Evolutionary conservation across 2,888 invertebrate species (phyloP), one percentile per base, ranked within the genome.

Genomic region (Polyommatus icarus): DNA sequence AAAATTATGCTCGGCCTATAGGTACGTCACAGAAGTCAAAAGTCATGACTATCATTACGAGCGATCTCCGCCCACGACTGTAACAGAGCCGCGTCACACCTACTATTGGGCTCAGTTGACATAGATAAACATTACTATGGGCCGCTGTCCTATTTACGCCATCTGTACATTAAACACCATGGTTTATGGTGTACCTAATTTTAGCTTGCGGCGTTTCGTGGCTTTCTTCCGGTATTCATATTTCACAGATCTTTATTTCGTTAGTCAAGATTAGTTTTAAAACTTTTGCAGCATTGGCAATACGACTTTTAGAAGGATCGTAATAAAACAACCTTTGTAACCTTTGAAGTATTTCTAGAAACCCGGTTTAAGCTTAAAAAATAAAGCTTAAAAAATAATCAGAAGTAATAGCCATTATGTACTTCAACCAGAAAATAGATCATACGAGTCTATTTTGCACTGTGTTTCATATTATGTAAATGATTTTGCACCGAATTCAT

Each of bases 121-220:
- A 54, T 54, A 71, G 77, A 29, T 72, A 73, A 71, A 54, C 77
- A 71, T 71, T 57, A 73, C 72, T 77, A 72, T 72, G 40, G 57
- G 72, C 54, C 71, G 71, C 72, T 77, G 77, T 59, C 77, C 77
- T 72, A 77, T 73, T 77, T 77, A 77, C 72, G 40, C 54, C 77
- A 72, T 72, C 77, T 77, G 73, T 29, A 59, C 72, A 20, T 77
- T 72, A 57, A 77, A 59, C 40, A 10, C 54, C n/a, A 46, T 50
- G 20, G 72, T 72, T 77, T 71, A 72, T 72, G 12, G 72, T 20
- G 6, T 10, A 10, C 20, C 50, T 75, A 54, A 54, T 50, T 54
- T 75, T 18, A 50, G 75, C 20, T 10, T 20, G 46, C 46, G 67
- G 24, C 15, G 29, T 67, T 32, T 29, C 54, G n/a, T 18, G n/a